Evolutionary conservation across 2,113 vertebrate species (phyloP).

Genomic region (Chloebia gouldiae): DNA sequence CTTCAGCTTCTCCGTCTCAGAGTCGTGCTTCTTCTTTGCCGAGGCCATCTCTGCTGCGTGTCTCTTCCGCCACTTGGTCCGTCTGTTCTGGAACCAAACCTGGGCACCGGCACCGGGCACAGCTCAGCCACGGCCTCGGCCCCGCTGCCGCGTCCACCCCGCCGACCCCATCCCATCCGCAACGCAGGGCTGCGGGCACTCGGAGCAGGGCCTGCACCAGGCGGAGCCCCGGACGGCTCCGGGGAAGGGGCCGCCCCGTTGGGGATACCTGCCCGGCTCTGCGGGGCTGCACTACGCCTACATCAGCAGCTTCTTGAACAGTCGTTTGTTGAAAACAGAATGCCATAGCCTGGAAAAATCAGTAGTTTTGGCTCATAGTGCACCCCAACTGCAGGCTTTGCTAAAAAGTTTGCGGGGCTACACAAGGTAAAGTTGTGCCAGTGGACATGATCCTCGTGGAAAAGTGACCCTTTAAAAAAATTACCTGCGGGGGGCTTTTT

Average conservation of each 20-base stretch:
- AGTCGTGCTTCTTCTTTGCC: conserved; percentile 96
- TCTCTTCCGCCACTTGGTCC: conserved; percentile 96
- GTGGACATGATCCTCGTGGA: neutral
- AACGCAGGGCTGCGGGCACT: neutral
- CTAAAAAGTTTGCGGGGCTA: neutral
- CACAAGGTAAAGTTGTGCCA: neutral
- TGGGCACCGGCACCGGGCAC: conserved; percentile 55
- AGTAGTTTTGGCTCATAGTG: neutral
- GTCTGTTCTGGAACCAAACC: conserved; percentile 99
- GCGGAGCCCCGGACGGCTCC: neutral
- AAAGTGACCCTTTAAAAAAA: neutral
- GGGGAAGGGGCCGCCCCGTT: no score
- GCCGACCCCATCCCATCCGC: neutral
- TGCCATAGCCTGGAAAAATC: neutral
- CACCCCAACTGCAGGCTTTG: neutral
- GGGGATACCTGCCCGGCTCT: neutral
- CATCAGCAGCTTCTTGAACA: neutral
- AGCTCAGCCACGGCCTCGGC: neutral
- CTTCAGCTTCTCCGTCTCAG: conserved; percentile 96
- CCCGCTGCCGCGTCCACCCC: neutral
- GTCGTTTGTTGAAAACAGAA: neutral
- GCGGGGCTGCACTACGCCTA: neutral
- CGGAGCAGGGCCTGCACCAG: neutral
- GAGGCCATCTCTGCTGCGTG: conserved; percentile 98
- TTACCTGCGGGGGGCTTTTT: neutral